These are phyloP conservation scores for Prochilodus magdalenae DNA, from an alignment of 2,113 vertebrate genomes.

Conservation along the genomic window DNA sequence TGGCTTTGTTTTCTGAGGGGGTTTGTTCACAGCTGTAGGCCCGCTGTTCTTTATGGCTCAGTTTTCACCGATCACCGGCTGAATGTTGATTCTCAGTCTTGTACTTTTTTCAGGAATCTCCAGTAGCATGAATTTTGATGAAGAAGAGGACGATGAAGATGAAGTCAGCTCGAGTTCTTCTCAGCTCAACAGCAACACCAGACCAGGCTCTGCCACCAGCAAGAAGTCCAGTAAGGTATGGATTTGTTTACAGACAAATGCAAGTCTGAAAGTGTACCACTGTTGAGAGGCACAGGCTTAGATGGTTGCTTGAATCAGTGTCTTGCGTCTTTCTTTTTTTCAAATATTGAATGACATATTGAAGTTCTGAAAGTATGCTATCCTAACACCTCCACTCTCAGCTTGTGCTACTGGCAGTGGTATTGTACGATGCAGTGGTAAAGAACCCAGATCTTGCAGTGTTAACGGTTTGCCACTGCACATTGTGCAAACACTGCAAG, in stretches of 20 bases:
- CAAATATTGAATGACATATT: too few relatives aligned
- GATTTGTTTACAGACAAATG: neutral
- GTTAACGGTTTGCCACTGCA: too few relatives aligned
- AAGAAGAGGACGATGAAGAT: slow-evolving; percentile 95
- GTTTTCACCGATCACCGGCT: neutral
- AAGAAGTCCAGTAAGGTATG: slow-evolving; percentile 92
- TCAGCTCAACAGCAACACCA: slow-evolving; percentile 94
- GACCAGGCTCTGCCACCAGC: slow-evolving; percentile 94
- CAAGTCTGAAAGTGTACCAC: too few relatives aligned
- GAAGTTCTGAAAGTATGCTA: too few relatives aligned
- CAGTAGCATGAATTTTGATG: slow-evolving; percentile 98
- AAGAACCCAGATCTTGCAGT: too few relatives aligned
- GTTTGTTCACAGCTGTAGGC: neutral
- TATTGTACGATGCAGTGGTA: too few relatives aligned
- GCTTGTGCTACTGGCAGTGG: too few relatives aligned
- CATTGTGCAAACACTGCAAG: too few relatives aligned
- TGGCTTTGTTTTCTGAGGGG: neutral
- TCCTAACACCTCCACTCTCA: too few relatives aligned
- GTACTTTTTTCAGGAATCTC: slow-evolving; percentile 84
- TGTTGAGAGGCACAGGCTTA: too few relatives aligned
- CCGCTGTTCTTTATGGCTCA: neutral
- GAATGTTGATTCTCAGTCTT: neutral
- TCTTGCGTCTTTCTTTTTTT: too few relatives aligned
- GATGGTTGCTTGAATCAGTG: too few relatives aligned
- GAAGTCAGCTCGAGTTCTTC: slow-evolving; percentile 97